Evolutionary conservation across 2,888 invertebrate species (phyloP).

Genomic region (Philopedon plagiatum): DNA sequence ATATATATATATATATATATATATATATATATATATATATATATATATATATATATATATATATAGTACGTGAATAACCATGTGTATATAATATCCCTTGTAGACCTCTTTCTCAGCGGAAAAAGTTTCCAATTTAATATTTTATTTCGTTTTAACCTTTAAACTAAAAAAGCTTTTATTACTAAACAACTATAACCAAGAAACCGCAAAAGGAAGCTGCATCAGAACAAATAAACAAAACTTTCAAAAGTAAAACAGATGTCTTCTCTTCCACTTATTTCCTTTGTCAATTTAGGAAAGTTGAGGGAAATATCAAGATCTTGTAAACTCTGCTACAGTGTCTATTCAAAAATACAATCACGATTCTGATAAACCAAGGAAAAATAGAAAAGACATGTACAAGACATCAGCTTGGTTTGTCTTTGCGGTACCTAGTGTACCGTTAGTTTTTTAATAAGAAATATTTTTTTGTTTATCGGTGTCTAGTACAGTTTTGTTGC

Average conservation of each 20-base stretch:
- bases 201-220: slow-evolving; percentile 31
- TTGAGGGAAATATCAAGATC: slow-evolving; percentile 28
- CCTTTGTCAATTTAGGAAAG: slow-evolving; percentile 46
- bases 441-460: no score
- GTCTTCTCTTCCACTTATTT: slow-evolving; percentile 46
- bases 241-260: slow-evolving; percentile 46
- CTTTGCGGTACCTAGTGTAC: no score
- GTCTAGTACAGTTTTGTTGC: no score
- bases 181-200: slow-evolving; percentile 23
- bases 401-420: no score
- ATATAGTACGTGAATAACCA: no score
- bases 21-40: no score
- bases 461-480: no score
- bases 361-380: no score
- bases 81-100: neutral
- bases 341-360: neutral
- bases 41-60: no score
- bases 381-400: no score
- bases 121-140: neutral
- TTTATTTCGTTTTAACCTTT: neutral
- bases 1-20: no score
- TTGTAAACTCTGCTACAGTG: neutral
- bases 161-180: slow-evolving; percentile 16
- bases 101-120: neutral
- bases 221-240: slow-evolving; percentile 43